Evolutionary conservation across 2,888 invertebrate species (phyloP).

Genomic region (Bombylius major): DNA sequence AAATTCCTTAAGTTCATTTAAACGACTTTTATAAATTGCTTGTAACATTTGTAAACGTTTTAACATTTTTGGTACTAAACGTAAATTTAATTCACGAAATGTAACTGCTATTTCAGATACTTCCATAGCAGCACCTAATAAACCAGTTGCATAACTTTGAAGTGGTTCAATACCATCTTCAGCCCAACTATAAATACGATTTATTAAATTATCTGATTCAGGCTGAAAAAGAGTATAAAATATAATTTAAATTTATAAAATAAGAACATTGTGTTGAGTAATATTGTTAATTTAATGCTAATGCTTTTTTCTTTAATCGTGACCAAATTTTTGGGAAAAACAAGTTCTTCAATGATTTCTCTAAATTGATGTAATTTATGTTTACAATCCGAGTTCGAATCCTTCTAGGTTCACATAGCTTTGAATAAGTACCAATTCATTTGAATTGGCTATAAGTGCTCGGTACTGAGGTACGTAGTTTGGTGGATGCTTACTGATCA

Average conservation of each 20-base stretch:
- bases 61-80: conserved; percentile 78
- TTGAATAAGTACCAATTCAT: no score
- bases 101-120: conserved; percentile 88
- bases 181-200: conserved; percentile 80
- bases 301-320: no score
- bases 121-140: conserved; percentile 93
- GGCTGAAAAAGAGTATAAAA: conserved; percentile 19
- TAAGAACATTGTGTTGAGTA: no score
- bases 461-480: no score
- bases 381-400: no score
- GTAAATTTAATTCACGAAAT: conserved; percentile 69
- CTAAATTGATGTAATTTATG: no score
- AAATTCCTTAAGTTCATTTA: not conserved
- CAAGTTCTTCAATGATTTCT: no score
- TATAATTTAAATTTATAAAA: conserved; percentile 3
- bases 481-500: no score
- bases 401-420: no score
- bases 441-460: no score
- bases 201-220: conserved; percentile 75
- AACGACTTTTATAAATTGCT: conserved; percentile 23
- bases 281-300: no score
- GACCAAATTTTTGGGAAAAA: no score
- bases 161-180: conserved; percentile 78
- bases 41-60: conserved; percentile 66
- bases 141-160: conserved; percentile 85